Conservation (phyloP, 2,888 invertebrate genomes). For the Dicyrtomina minuta region DNA sequence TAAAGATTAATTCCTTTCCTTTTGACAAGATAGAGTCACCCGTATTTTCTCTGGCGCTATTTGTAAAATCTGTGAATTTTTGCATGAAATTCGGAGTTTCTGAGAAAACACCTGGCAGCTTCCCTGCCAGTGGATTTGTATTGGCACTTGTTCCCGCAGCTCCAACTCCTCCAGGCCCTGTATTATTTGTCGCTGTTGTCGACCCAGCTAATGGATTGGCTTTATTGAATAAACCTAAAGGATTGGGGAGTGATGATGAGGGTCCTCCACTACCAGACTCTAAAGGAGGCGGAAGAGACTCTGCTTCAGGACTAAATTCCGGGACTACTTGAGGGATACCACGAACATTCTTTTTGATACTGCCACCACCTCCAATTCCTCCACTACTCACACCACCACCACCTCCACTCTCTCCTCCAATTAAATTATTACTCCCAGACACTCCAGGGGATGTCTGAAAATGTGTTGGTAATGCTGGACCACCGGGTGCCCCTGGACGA, state of each 20-base stretch:
- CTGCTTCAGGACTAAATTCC: slow-evolving; percentile 53
- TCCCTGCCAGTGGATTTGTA: slow-evolving; percentile 47
- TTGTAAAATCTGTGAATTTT: slow-evolving; percentile 82
- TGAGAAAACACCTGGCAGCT: slow-evolving; percentile 51
- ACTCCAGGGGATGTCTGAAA: slow-evolving; percentile 22
- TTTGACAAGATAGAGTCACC: slow-evolving; percentile 88
- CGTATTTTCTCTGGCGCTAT: slow-evolving; percentile 60
- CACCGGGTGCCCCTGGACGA: slow-evolving; percentile 25
- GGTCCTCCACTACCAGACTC: not conserved
- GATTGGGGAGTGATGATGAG: slow-evolving; percentile 27
- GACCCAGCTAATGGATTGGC: slow-evolving; percentile 24
- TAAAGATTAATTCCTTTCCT: slow-evolving; percentile 90
- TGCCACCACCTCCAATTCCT: slow-evolving; percentile 10
- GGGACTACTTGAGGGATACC: slow-evolving; percentile 63
- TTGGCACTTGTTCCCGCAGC: slow-evolving; percentile 49
- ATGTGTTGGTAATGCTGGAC: not conserved
- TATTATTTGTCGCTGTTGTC: slow-evolving; percentile 9
- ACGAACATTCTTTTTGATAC: slow-evolving; percentile 56
- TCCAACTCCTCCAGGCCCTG: slow-evolving; percentile 36
- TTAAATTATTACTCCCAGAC: not conserved
- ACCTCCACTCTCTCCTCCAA: not conserved
- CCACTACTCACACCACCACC: slow-evolving; percentile 11
- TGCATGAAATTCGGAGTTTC: slow-evolving; percentile 76
- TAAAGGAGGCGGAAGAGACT: slow-evolving; percentile 40
- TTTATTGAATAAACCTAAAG: slow-evolving; percentile 28